Base-by-base conservation (phyloP, 2,888 invertebrate genomes). In the Heliconius hortense region DNA sequence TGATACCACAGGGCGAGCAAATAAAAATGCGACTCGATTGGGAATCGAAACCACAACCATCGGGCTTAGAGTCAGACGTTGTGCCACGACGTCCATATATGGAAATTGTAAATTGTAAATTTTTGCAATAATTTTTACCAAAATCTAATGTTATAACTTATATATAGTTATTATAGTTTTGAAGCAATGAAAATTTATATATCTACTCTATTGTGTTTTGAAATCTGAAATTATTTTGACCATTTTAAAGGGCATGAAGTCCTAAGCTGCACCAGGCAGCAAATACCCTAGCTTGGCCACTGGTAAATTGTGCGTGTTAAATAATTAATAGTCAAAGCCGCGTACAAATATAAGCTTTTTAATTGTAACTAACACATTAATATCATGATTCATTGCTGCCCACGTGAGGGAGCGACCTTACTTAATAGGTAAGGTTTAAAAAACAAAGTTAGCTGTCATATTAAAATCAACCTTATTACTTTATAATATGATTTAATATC, bases 331-430 rank as follows among this genome's bases (percentile, higher is more conserved):
- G 21, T n/a, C 10, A n/a, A 24, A 56, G 18, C 56, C 11, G 11
- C 56, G n/a, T 56, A 48, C 21, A 48, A 48, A 2, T 21, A 63
- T 56, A 70, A 71, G 43, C 11, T 56, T 39, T 75, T 64, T 59
- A 71, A 66, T 71, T 28, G 21, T 39, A 39, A 64, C 24, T 64
- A 64, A 64, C 35, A 69, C 74, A 62, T 63, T 63, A 21, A 24
- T 48, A 62, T 68, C n/a, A 18, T 74, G 74, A 74, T 70, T 74
- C 70, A 74, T 74, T 18, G 11, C 56, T 31, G 43, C 78, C 78
- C 76, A 75, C 76, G 71, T 70, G 62, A 62, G 67, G 21, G 59
- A 74, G 68, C 74, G 72, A 24, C 76, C 76, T 76, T 77, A 75
- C 73, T 56, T 67, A 76, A 73, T 73, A 66, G 76, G 78, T 56